These are phyloP conservation scores for Eustalomyia histrio DNA, from an alignment of 2,888 invertebrate genomes.

Conservation along the genomic window DNA sequence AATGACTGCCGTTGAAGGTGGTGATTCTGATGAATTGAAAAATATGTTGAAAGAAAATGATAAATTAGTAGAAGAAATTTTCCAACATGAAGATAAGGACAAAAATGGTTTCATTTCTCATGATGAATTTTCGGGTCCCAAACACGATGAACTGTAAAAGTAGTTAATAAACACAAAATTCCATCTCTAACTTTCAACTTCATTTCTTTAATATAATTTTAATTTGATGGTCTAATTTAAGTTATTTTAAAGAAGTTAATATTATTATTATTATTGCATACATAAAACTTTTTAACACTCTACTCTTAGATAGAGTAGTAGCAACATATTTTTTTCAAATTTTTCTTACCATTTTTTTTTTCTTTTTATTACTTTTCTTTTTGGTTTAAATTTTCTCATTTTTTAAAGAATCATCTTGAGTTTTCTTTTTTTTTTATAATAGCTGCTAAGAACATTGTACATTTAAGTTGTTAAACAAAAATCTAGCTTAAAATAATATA, in stretches of 20 bases:
- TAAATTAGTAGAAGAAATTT: constrained; percentile 96
- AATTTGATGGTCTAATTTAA: constrained; percentile 37
- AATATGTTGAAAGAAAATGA: constrained; percentile 93
- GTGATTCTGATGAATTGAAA: constrained; percentile 87
- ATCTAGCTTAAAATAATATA: constrained; percentile 43
- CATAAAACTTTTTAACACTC: neutral
- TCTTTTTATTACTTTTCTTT: constrained; percentile 10
- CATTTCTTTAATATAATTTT: constrained; percentile 1
- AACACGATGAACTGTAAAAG: constrained; percentile 95
- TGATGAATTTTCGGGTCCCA: constrained; percentile 97
- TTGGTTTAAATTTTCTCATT: neutral
- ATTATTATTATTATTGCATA: constrained; percentile 14
- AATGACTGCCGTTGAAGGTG: constrained; percentile 90
- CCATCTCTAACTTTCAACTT: constrained; percentile 31
- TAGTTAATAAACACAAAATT: constrained; percentile 13
- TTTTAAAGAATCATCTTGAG: neutral
- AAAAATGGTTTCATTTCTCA: constrained; percentile 97
- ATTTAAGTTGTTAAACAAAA: constrained; percentile 49
- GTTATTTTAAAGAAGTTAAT: constrained; percentile 46
- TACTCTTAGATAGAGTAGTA: neutral
- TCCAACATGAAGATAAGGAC: constrained; percentile 98
- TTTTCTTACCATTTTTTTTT: constrained; percentile 3
- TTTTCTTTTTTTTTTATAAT: neutral
- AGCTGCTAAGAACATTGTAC: constrained; percentile 29
- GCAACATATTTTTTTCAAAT: neutral